A percentile compares a stretch with the other conserved stretches of the same genome.
Conservation (phyloP, 2,113 vertebrate genomes). For the Burhinus bistriatus region DNA sequence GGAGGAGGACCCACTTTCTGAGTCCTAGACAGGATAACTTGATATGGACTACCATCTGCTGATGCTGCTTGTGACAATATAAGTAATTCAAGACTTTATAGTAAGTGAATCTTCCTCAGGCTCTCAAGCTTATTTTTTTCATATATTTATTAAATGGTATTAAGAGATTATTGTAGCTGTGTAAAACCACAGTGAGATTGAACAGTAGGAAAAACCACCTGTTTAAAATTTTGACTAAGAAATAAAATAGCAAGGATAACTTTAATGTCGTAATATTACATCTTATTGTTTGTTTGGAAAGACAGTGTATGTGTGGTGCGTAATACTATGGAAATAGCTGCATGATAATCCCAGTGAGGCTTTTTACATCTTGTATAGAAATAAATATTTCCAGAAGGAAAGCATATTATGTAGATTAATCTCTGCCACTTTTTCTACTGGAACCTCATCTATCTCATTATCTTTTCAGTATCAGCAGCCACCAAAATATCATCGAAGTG, state of each 20-base stretch:
- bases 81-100: background rate
- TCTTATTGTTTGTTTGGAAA: background rate
- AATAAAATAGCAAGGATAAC: background rate
- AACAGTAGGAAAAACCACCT: background rate
- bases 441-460: background rate
- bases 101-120: background rate
- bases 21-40: background rate
- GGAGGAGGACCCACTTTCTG: background rate
- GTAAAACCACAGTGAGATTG: background rate
- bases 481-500: background rate
- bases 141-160: background rate
- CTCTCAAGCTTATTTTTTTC: background rate
- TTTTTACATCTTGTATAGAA: background rate
- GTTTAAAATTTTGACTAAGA: background rate
- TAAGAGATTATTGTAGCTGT: background rate
- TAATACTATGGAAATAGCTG: background rate
- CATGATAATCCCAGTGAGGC: background rate
- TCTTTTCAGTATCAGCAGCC: background rate
- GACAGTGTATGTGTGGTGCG: background rate
- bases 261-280: background rate
- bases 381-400: background rate
- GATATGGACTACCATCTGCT: background rate
- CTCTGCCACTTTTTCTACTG: background rate
- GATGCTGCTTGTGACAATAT: background rate
- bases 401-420: background rate